These are phyloP conservation scores for Boulengeromyrus knoepffleri DNA, from an alignment of 2,113 vertebrate species.

Conservation along the genomic window DNA sequence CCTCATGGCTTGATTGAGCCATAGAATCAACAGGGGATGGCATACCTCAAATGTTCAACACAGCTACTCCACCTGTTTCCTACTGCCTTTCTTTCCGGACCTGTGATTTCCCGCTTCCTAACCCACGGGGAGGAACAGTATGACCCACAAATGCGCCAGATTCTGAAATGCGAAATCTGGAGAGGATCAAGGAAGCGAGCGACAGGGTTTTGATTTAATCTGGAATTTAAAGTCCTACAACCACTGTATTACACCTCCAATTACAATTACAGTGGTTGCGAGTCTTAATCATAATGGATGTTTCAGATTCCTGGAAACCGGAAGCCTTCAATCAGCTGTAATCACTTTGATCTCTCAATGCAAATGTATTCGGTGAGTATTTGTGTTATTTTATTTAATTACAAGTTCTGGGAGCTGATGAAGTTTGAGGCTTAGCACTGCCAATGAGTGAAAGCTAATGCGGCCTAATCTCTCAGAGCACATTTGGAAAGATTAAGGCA, in stretches of 20 bases:
- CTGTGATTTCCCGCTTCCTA: not conserved
- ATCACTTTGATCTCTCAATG: not conserved
- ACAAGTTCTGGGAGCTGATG: not conserved
- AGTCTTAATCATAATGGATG: not conserved
- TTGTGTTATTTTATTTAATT: slow-evolving; percentile 4
- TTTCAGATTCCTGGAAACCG: not conserved
- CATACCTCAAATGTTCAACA: not conserved
- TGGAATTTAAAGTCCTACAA: not conserved
- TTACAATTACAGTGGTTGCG: not conserved
- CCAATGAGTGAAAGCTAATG: not conserved
- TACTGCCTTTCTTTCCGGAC: not conserved
- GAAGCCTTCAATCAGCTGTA: not conserved
- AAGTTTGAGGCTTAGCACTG: not conserved
- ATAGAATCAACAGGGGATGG: not conserved
- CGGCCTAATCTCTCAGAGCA: slow-evolving; percentile 3
- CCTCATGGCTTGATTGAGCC: not conserved
- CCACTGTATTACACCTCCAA: slow-evolving; percentile 1
- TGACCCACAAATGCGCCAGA: not conserved
- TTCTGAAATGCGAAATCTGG: not conserved
- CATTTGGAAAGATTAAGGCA: slow-evolving; percentile 14
- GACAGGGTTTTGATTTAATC: slow-evolving; percentile 15
- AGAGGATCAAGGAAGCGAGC: not conserved
- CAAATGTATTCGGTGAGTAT: not conserved
- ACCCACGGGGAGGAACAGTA: not conserved
- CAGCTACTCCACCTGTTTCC: not conserved